Percentiles rank a stretch among this genome's conserved stretches.
phyloP scores from a whole-genome alignment of 2,113 vertebrate species.

The Neodon shergylaensis region DNA sequence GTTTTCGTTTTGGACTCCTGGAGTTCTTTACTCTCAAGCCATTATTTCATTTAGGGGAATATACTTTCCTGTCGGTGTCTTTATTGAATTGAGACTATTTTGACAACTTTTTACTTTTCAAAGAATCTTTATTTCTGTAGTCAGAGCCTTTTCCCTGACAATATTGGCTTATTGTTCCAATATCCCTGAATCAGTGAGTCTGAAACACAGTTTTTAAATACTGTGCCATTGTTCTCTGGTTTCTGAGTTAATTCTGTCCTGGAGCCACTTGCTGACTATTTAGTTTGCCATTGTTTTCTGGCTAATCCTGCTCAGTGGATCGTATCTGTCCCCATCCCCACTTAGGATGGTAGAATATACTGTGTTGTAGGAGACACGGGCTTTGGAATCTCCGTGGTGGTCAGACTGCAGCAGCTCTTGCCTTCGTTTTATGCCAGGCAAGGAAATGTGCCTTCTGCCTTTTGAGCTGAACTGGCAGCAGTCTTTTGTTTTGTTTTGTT shows the following conservation, averaged over 20 bases:
- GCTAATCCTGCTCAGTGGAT: neutral
- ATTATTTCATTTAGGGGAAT: constrained; percentile 9
- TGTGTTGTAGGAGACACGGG: neutral
- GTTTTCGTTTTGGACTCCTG: neutral
- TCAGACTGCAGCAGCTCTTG: neutral
- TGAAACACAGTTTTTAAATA: neutral
- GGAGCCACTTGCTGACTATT: neutral
- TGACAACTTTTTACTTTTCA: neutral
- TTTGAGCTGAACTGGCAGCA: neutral
- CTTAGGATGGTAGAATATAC: neutral
- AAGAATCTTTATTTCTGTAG: neutral
- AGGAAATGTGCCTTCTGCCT: neutral
- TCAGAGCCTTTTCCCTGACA: neutral
- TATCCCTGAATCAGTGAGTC: neutral
- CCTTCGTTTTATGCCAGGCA: neutral
- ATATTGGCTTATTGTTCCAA: neutral
- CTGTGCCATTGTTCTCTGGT: neutral
- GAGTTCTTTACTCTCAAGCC: neutral
- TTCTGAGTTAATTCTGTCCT: neutral
- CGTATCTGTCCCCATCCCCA: neutral
- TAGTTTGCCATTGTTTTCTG: neutral
- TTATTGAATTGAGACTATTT: neutral
- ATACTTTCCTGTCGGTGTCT: neutral
- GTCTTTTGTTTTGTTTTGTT: too few relatives aligned
- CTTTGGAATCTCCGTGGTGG: neutral